Evolutionary conservation across 1,140 invertebrate species (phyloP).

Genomic region (Drosophila orena): DNA sequence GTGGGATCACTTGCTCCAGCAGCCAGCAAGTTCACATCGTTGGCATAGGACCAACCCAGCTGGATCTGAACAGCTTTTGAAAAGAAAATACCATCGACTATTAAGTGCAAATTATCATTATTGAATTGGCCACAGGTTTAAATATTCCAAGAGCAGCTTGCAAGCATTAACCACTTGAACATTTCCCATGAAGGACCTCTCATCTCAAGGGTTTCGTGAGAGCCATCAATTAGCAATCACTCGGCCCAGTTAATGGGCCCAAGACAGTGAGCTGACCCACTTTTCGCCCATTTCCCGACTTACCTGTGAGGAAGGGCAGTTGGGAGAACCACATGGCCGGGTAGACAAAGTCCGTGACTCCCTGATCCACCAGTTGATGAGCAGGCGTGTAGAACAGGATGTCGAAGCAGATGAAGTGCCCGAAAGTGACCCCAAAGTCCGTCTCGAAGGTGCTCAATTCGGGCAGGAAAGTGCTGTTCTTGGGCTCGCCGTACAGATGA

Average conservation of each 20-base stretch:
- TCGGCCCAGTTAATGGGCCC: not conserved
- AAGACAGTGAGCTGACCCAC: not conserved
- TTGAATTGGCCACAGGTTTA: not conserved
- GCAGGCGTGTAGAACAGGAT: slow-evolving; percentile 89
- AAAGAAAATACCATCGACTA: not conserved
- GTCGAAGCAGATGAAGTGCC: slow-evolving; percentile 92
- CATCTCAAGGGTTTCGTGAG: slow-evolving; percentile 1
- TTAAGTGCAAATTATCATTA: not conserved
- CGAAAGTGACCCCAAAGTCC: slow-evolving; percentile 93
- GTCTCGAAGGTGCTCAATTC: slow-evolving; percentile 89
- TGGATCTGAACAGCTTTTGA: slow-evolving; percentile 85
- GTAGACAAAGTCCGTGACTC: slow-evolving; percentile 89
- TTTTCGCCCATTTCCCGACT: slow-evolving; percentile 14
- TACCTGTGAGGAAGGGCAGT: slow-evolving; percentile 89
- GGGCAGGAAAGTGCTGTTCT: slow-evolving; percentile 57
- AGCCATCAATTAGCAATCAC: slow-evolving; percentile 5
- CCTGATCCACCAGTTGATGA: slow-evolving; percentile 46
- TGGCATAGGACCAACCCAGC: slow-evolving; percentile 85
- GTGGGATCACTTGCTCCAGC: slow-evolving; percentile 84
- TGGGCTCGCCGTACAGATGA: slow-evolving; percentile 87
- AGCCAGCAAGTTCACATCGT: slow-evolving; percentile 86
- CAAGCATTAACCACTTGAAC: not conserved
- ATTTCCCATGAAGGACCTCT: not conserved
- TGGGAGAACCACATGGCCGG: slow-evolving; percentile 91
- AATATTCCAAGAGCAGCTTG: not conserved